phyloP scores from a whole-genome alignment of 2,113 vertebrate species.

The Kobus ellipsiprymnus region DNA sequence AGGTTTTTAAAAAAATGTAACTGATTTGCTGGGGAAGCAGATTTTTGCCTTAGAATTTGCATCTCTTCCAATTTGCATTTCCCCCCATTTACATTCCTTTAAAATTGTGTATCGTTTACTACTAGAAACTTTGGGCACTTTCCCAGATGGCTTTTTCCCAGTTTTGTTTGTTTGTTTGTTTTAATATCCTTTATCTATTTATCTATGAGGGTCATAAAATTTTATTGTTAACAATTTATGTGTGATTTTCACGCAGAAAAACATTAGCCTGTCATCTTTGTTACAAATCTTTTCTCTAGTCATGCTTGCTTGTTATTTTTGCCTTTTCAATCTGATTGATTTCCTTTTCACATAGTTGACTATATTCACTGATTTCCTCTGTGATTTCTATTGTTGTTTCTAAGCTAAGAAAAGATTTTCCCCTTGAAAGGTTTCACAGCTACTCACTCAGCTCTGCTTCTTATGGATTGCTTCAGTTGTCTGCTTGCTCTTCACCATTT shows the following conservation, averaged over 20 bases:
- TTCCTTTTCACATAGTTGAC: neutral
- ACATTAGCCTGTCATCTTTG: neutral
- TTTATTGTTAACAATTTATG: neutral
- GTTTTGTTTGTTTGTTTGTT: neutral
- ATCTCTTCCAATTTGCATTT: neutral
- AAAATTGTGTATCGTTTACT: neutral
- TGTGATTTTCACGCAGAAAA: neutral
- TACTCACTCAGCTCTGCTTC: neutral
- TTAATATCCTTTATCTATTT: neutral
- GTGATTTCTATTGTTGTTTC: neutral
- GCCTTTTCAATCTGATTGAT: neutral
- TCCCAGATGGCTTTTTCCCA: neutral
- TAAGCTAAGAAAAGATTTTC: neutral
- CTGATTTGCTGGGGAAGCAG: neutral
- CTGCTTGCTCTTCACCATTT: neutral
- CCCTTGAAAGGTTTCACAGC: neutral
- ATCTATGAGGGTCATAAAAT: neutral
- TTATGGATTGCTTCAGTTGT: neutral
- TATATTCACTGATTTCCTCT: neutral
- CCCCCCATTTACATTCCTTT: neutral
- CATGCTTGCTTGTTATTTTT: neutral
- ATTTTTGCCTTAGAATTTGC: neutral
- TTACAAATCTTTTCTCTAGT: neutral
- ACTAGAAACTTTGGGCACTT: neutral
- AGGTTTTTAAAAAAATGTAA: neutral